These are phyloP conservation scores for Melopsittacus undulatus DNA, from an alignment of 2,797 vertebrate genomes.

Conservation along the genomic window DNA sequence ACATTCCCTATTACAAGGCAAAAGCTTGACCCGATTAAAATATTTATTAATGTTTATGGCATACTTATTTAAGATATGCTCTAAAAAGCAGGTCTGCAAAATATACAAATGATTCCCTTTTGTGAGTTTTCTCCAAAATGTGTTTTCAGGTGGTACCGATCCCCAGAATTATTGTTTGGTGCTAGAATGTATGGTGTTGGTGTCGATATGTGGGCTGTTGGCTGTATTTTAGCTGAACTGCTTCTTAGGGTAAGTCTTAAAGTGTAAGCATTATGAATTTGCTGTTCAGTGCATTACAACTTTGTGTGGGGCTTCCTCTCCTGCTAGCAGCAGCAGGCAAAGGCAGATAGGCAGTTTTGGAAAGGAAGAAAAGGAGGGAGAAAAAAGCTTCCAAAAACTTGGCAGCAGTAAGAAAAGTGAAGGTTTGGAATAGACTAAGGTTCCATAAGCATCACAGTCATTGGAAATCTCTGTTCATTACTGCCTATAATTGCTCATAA, in stretches of 20 bases:
- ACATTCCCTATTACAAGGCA: background rate
- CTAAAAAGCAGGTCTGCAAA: background rate
- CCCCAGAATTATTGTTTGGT: slow-evolving; percentile 95
- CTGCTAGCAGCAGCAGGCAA: background rate
- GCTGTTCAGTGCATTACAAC: background rate
- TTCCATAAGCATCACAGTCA: background rate
- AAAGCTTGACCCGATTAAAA: background rate
- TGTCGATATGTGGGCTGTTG: slow-evolving; percentile 99
- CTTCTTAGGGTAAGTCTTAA: slow-evolving; percentile 87
- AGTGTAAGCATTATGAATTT: background rate
- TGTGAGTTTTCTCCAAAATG: background rate
- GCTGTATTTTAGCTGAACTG: slow-evolving; percentile 95
- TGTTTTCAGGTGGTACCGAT: slow-evolving; percentile 90
- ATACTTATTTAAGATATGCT: background rate
- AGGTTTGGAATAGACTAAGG: background rate
- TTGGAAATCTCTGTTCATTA: background rate
- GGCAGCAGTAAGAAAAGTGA: background rate
- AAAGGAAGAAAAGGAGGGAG: background rate
- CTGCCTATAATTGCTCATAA: background rate
- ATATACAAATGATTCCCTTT: accelerated
- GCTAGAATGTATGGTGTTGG: slow-evolving; percentile 97
- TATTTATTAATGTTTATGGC: background rate
- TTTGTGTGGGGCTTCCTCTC: background rate
- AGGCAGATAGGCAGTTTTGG: background rate
- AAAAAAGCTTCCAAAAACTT: background rate